phyloP scores from a whole-genome alignment of 2,797 vertebrate species.

The Diceros bicornis region DNA sequence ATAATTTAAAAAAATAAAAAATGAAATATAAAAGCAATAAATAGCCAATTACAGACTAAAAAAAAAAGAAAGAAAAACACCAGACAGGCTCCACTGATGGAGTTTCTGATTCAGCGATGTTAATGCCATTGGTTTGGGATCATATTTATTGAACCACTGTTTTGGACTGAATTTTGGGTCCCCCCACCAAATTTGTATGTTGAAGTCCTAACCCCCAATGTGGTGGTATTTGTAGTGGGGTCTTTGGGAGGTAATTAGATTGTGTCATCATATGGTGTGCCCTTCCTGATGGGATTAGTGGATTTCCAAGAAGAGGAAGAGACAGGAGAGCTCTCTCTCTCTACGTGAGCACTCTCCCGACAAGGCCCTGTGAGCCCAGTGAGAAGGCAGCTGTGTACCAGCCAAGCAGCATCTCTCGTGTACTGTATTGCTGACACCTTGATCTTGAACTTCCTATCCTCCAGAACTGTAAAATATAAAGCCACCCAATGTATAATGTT shows the following conservation, averaged over 20 bases:
- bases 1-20: too few relatives aligned
- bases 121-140: background rate
- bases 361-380: background rate
- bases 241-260: background rate
- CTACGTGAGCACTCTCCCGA: background rate
- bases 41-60: too few relatives aligned
- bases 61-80: too few relatives aligned
- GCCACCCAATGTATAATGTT: background rate
- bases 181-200: background rate
- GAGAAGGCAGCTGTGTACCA: background rate
- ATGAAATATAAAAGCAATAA: too few relatives aligned
- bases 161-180: background rate
- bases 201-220: background rate
- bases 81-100: background rate
- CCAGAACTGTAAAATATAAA: background rate
- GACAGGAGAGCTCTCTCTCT: background rate
- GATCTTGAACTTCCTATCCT: background rate
- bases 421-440: background rate
- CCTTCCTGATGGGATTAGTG: background rate
- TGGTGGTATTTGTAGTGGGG: background rate
- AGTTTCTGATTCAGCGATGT: slow-evolving; percentile 14
- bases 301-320: background rate
- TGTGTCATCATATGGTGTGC: background rate
- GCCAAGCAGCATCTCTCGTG: background rate
- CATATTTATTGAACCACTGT: background rate